Base-by-base conservation (phyloP, 2,113 vertebrate genomes). In the Asarcornis scutulata region DNA sequence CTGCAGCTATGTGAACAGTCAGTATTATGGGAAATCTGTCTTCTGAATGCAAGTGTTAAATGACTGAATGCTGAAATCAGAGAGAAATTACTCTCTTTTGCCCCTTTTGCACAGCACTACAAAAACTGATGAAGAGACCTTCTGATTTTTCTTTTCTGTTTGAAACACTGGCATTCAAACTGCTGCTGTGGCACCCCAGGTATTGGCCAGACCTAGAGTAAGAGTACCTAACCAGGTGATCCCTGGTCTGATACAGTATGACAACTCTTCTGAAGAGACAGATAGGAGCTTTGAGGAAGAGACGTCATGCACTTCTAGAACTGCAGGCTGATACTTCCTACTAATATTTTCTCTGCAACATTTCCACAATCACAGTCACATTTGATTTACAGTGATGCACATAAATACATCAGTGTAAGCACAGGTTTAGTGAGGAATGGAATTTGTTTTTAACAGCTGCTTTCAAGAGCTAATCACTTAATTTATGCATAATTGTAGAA, bases 391-490 rank as follows among this genome's bases (percentile, higher is more conserved):
- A 73, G 62, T 8, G 15, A 63, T 2, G 11, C 36, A 59, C 7
- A 10, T 17, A 26, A 67, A 62, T 29, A 2, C 3, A 56, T 13
- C 58, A 55, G 40, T 85, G 78, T 36, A 79, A 83, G 58, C 17
- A 69, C 46, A 91, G 82, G 93, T 74, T 76, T 77, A 63, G n/a
- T 12, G 53, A 86, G 50, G 44, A 94, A 76, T 13, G 17, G 64
- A 88, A 82, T 60, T 94, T 82, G 52, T 38, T 46, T 78, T n/a
- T 32, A 82, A 83, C 62, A 96, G 67, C 48, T 94, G 68, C 79
- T 94, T 92, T 86, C 29, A 42, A 88, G 74, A 96, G 48, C 20
- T 38, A 34, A 80, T 27, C 40, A 17, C 11, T 93, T 17, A 68
- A 64, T 67, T 66, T 38, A 16, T 3, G 16, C 13, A 29, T 31